These are phyloP conservation scores for Palythoa grandiflora DNA, from an alignment of 92 coral and sea anemone genomes.

Conservation along the genomic window DNA sequence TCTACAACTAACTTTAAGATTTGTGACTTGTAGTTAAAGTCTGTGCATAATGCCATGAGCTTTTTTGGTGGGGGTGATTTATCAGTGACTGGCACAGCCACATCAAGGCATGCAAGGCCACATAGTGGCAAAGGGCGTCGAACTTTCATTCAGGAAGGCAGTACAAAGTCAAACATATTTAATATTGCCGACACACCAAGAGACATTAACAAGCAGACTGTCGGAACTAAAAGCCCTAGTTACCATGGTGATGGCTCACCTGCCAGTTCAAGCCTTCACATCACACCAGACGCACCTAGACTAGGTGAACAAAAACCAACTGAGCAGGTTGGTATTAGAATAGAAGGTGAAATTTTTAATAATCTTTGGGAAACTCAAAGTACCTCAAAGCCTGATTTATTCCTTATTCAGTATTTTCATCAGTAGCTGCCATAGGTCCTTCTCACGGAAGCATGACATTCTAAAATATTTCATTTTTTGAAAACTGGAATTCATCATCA, in stretches of 20 bases:
- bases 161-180: constrained; percentile 91
- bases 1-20: not conserved
- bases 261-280: constrained; percentile 51
- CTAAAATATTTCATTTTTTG: too few relatives aligned
- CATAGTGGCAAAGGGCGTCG: constrained; percentile 79
- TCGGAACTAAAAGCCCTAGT: not conserved
- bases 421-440: too few relatives aligned
- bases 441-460: too few relatives aligned
- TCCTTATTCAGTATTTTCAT: too few relatives aligned
- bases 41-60: constrained; percentile 19
- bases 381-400: too few relatives aligned
- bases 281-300: constrained; percentile 89
- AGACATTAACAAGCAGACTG: constrained; percentile 23
- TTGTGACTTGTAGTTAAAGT: not conserved
- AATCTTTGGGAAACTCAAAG: too few relatives aligned
- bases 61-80: constrained; percentile 64
- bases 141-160: constrained; percentile 71
- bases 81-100: constrained; percentile 87
- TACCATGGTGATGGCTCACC: constrained; percentile 56
- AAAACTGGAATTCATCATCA: too few relatives aligned
- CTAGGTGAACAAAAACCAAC: constrained; percentile 28
- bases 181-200: constrained; percentile 80
- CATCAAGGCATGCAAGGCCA: constrained; percentile 90
- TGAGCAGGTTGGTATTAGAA: constrained; percentile 15
- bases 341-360: not conserved